Conservation (phyloP, 2,888 invertebrate species). For the Rhabditoides inermis region DNA sequence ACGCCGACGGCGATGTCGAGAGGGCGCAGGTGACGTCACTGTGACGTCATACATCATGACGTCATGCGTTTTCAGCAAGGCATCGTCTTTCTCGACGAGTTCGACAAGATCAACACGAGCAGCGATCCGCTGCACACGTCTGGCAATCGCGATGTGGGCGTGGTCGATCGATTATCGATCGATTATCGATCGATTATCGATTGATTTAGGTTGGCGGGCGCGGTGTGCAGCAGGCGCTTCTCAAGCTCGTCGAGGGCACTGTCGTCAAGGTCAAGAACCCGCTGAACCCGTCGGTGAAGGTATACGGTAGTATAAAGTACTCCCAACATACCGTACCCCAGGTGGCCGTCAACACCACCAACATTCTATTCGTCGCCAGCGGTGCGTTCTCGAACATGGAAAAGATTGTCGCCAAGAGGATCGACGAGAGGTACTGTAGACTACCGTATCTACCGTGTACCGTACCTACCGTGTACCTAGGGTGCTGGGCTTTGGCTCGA, state of each 20-base stretch:
- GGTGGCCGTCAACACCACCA: conserved; percentile 93
- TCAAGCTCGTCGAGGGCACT: conserved; percentile 88
- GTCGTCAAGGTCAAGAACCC: conserved; percentile 73
- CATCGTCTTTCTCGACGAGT: conserved; percentile 95
- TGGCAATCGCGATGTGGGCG: conserved; percentile 67
- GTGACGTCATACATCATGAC: conserved; percentile 71
- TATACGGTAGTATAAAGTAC: background rate
- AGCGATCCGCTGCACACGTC: conserved; percentile 72
- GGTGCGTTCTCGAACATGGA: conserved; percentile 97
- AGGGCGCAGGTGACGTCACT: conserved; percentile 76
- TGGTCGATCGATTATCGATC: too few relatives aligned
- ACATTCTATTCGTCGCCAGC: conserved; percentile 94
- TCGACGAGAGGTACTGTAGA: conserved; percentile 51
- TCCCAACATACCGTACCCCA: too few relatives aligned
- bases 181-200: too few relatives aligned
- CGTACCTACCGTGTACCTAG: background rate
- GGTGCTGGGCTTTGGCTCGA: conserved; percentile 9
- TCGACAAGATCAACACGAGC: conserved; percentile 75
- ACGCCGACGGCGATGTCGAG: conserved; percentile 93
- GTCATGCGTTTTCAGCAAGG: too few relatives aligned
- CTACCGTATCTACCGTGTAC: background rate
- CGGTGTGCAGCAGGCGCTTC: conserved; percentile 80
- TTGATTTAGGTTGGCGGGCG: conserved; percentile 99
- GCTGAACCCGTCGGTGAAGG: background rate
- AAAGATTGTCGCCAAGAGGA: conserved; percentile 72